These are phyloP conservation scores for Helarctos malayanus DNA, from an alignment of 2,797 vertebrate genomes.

Conservation along the genomic window DNA sequence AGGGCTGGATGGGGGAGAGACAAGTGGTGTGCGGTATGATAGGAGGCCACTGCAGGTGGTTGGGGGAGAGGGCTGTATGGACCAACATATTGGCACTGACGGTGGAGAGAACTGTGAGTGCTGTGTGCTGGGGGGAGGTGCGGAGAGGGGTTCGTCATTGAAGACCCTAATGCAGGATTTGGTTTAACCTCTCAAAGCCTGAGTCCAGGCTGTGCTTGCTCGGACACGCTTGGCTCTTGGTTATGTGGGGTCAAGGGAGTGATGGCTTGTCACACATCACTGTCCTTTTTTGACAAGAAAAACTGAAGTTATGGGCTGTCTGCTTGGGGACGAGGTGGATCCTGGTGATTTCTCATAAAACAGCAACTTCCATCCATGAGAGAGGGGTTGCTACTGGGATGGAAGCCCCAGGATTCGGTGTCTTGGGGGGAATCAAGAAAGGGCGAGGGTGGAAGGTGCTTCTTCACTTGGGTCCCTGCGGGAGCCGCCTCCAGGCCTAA, in stretches of 20 bases:
- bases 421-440: not conserved
- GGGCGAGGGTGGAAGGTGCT: not conserved
- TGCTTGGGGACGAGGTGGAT: not conserved
- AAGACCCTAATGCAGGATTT: not conserved
- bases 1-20: not conserved
- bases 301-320: not conserved
- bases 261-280: not conserved
- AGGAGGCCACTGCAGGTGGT: not conserved
- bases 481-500: not conserved
- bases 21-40: not conserved
- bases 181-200: not conserved
- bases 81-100: not conserved
- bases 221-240: not conserved
- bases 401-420: not conserved
- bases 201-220: not conserved
- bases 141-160: not conserved
- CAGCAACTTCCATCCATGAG: not conserved
- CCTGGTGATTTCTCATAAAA: not conserved
- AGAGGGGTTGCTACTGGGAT: not conserved
- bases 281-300: not conserved
- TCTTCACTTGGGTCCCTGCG: not conserved
- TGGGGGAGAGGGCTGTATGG: not conserved
- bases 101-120: not conserved
- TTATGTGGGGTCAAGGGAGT: not conserved
- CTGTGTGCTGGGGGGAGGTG: accelerated